Evolutionary conservation across 2,113 vertebrate genomes (phyloP).

Genomic region (Chionodraco myersi): DNA sequence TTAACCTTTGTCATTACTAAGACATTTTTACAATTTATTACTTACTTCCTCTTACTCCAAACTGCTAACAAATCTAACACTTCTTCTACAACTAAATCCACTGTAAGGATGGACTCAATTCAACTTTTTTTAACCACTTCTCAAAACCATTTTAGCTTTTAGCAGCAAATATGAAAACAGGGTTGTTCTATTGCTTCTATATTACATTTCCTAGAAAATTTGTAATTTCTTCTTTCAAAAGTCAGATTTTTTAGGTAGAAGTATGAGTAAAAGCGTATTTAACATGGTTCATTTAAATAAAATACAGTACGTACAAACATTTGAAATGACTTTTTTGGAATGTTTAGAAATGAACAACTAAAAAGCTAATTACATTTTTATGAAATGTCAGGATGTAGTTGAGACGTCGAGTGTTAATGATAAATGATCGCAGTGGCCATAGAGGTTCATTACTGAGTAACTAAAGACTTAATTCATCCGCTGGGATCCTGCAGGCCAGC

Average conservation of each 20-base stretch:
- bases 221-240: background rate
- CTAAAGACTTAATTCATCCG: background rate
- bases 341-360: background rate
- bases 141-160: background rate
- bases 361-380: background rate
- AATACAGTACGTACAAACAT: background rate
- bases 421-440: background rate
- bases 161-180: too few relatives aligned
- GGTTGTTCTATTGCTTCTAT: background rate
- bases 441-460: background rate
- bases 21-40: too few relatives aligned
- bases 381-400: background rate
- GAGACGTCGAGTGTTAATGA: background rate
- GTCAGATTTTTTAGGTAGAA: background rate
- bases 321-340: too few relatives aligned
- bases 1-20: too few relatives aligned
- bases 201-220: too few relatives aligned
- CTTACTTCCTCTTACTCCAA: too few relatives aligned
- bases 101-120: too few relatives aligned
- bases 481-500: background rate
- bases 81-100: too few relatives aligned
- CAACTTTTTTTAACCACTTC: background rate
- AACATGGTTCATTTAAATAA: background rate
- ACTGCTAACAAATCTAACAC: background rate
- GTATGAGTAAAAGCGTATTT: background rate